A percentile compares a stretch with the other conserved stretches of the same genome.
These are phyloP conservation scores for Eulemur macaco DNA, from an alignment of 2,113 vertebrate species.

Conservation along the genomic window DNA sequence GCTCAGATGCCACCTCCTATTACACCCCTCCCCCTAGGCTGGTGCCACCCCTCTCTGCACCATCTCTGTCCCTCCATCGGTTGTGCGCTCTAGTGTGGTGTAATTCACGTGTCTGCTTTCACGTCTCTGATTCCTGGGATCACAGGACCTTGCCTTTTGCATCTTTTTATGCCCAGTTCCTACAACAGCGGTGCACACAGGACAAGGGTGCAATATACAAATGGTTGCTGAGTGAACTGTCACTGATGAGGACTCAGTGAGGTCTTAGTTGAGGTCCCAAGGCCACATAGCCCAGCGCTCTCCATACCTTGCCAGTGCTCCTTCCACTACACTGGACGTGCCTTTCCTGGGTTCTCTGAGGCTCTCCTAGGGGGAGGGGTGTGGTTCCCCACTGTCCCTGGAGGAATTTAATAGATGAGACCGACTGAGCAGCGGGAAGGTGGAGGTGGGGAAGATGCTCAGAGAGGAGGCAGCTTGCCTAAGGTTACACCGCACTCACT, in stretches of 20 bases:
- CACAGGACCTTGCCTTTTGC: not conserved
- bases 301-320: accelerated
- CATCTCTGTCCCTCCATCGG: not conserved
- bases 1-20: not conserved
- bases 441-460: not conserved
- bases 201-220: too few relatives aligned
- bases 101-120: not conserved
- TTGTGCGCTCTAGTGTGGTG: not conserved
- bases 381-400: not conserved
- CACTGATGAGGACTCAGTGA: not conserved
- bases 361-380: not conserved
- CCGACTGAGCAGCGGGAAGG: not conserved
- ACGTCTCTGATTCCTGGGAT: not conserved
- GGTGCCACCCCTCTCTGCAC: too few relatives aligned
- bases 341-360: not conserved
- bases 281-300: accelerated
- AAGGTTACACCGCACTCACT: not conserved
- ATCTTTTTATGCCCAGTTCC: not conserved
- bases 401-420: not conserved
- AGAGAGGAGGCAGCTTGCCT: not conserved
- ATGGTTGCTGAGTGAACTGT: not conserved
- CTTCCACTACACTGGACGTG: not conserved
- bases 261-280: too few relatives aligned
- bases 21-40: not conserved
- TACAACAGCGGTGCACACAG: not conserved